Evolutionary conservation across 2,797 vertebrate species (phyloP).

Genomic region (Mallotus villosus): DNA sequence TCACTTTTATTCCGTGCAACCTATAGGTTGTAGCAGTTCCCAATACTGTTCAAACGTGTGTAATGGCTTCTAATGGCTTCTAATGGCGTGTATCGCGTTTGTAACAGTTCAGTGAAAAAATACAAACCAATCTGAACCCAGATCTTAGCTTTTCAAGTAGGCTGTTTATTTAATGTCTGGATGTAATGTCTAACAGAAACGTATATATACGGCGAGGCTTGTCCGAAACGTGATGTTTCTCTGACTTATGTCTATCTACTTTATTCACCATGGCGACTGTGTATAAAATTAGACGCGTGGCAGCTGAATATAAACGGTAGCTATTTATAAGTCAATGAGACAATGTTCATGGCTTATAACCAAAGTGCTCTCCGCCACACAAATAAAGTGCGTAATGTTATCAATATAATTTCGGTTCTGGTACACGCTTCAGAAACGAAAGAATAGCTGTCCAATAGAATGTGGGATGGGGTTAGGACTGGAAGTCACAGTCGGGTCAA

Average conservation of each 20-base stretch:
- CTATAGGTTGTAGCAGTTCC: too few relatives aligned
- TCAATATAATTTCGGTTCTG: slow-evolving; percentile 34
- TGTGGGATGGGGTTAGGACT: slow-evolving; percentile 49
- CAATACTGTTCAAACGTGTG: too few relatives aligned
- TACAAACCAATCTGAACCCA: slow-evolving; percentile 15
- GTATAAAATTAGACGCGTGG: slow-evolving; percentile 72
- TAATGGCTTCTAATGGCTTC: too few relatives aligned
- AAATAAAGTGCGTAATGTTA: slow-evolving; percentile 43
- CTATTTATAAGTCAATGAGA: slow-evolving; percentile 72
- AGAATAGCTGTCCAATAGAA: slow-evolving; percentile 16
- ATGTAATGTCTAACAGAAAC: slow-evolving; percentile 25
- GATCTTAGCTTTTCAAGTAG: too few relatives aligned
- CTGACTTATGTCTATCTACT: slow-evolving; percentile 27
- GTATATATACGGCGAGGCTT: slow-evolving; percentile 25
- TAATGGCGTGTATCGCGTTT: not conserved
- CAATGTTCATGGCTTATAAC: slow-evolving; percentile 54
- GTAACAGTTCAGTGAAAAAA: slow-evolving; percentile 2
- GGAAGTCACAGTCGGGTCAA: slow-evolving; percentile 70
- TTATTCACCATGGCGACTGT: slow-evolving; percentile 40
- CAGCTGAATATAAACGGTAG: slow-evolving; percentile 69
- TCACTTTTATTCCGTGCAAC: too few relatives aligned
- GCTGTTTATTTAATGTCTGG: slow-evolving; percentile 1
- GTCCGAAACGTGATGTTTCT: slow-evolving; percentile 41
- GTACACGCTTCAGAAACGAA: not conserved
- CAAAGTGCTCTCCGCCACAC: slow-evolving; percentile 26